These are phyloP conservation scores for Gambusia holbrooki DNA, from an alignment of 2,113 vertebrate species.

Conservation along the genomic window DNA sequence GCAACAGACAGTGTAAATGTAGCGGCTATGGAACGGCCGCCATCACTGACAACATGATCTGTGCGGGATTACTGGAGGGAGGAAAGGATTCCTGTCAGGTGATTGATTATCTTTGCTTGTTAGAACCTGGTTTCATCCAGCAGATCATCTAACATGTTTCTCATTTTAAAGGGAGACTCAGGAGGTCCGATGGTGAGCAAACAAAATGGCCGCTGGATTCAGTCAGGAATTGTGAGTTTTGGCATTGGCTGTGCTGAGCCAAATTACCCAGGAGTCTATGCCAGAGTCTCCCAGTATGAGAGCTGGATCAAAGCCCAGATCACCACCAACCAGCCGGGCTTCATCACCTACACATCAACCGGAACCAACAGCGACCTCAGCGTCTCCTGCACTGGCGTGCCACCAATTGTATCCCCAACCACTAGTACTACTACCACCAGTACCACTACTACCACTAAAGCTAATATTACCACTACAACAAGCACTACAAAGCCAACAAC, in stretches of 20 bases:
- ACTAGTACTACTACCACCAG: background rate
- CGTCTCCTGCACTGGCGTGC: conserved; percentile 17
- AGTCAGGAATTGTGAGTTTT: conserved; percentile 87
- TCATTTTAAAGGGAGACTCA: conserved; percentile 83
- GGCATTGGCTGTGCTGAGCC: conserved; percentile 78
- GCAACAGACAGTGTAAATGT: conserved; percentile 66
- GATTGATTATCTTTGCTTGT: conserved; percentile 10
- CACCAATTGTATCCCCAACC: background rate
- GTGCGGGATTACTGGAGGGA: conserved; percentile 75
- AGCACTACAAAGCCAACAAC: background rate
- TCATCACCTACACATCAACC: conserved; percentile 40
- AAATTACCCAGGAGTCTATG: conserved; percentile 52
- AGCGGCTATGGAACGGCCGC: accelerated
- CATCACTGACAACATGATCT: conserved; percentile 83
- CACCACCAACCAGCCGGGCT: conserved; percentile 22
- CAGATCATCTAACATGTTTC: background rate
- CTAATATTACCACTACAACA: background rate
- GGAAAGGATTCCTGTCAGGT: conserved; percentile 79
- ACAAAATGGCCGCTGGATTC: conserved; percentile 75
- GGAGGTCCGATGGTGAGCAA: conserved; percentile 85
- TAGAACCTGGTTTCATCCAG: background rate
- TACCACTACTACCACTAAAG: background rate
- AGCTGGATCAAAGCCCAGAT: conserved; percentile 49
- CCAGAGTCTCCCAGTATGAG: conserved; percentile 61
- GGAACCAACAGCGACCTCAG: conserved; percentile 59